Conservation (phyloP, 2,888 invertebrate species). For the Thymelicus sylvestris region DNA sequence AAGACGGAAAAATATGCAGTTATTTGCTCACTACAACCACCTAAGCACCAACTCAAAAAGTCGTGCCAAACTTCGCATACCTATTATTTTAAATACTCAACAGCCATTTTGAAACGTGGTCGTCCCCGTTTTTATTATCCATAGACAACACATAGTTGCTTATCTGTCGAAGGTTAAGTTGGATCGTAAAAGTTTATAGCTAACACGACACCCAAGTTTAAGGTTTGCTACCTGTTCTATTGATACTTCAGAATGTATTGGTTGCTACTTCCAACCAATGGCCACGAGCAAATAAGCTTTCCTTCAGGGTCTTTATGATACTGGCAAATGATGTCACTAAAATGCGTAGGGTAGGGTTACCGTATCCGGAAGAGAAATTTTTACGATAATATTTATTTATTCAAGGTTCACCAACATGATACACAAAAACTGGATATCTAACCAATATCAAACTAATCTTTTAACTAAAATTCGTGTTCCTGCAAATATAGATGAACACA, state of each 20-base stretch:
- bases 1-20: too few relatives aligned
- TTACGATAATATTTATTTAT: too few relatives aligned
- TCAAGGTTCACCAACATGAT: too few relatives aligned
- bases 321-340: too few relatives aligned
- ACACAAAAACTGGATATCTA: too few relatives aligned
- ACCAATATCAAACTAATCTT: too few relatives aligned
- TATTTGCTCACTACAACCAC: too few relatives aligned
- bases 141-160: constrained; percentile 23
- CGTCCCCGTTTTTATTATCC: constrained; percentile 29
- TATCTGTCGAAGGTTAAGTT: constrained; percentile 29
- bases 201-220: constrained; percentile 19
- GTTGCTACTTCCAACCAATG: not conserved
- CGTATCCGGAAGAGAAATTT: too few relatives aligned
- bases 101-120: constrained; percentile 30
- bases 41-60: not conserved
- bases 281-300: not conserved
- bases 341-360: too few relatives aligned
- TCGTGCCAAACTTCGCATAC: constrained; percentile 6
- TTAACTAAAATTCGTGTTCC: too few relatives aligned
- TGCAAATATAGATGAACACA: too few relatives aligned
- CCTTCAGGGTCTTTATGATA: too few relatives aligned
- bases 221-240: constrained; percentile 5
- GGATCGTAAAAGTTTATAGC: constrained; percentile 22
- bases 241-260: constrained; percentile 3
- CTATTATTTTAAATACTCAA: not conserved